Conservation (phyloP, 2,797 vertebrate genomes). For the Eospalax fontanierii region DNA sequence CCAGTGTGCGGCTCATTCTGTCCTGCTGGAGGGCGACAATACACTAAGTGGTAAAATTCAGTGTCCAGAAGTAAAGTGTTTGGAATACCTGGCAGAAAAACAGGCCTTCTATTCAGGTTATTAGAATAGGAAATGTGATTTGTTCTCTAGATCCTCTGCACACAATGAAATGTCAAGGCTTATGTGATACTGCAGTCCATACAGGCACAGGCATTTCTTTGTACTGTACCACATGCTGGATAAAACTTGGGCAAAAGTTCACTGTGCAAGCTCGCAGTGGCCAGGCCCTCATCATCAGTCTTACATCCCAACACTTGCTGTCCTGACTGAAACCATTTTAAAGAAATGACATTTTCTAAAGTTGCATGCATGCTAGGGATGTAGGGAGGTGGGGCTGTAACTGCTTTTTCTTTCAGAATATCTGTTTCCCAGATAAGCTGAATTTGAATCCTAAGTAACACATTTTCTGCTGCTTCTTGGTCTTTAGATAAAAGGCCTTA, state of each 20-base stretch:
- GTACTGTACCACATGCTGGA: not conserved
- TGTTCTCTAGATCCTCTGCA: not conserved
- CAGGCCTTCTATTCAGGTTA: not conserved
- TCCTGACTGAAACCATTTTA: not conserved
- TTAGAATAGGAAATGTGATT: not conserved
- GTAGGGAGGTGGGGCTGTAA: not conserved
- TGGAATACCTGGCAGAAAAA: not conserved
- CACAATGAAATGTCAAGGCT: not conserved
- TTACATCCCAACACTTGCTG: not conserved
- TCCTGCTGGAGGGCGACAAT: too few species aligned
- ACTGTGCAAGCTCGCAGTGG: not conserved
- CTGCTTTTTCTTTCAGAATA: not conserved
- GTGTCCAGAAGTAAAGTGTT: not conserved
- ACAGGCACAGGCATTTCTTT: not conserved
- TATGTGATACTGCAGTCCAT: not conserved
- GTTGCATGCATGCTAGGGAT: rapidly evolving
- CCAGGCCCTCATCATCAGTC: rapidly evolving
- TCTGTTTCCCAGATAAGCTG: not conserved
- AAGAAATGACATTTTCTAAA: not conserved
- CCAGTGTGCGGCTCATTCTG: too few species aligned
- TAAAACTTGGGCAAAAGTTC: not conserved
- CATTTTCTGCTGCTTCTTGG: not conserved
- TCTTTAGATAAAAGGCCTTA: too few species aligned
- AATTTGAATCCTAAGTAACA: not conserved
- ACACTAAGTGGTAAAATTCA: not conserved